Conservation (phyloP, 1,140 invertebrate species). For the Anadara kagoshimensis region DNA sequence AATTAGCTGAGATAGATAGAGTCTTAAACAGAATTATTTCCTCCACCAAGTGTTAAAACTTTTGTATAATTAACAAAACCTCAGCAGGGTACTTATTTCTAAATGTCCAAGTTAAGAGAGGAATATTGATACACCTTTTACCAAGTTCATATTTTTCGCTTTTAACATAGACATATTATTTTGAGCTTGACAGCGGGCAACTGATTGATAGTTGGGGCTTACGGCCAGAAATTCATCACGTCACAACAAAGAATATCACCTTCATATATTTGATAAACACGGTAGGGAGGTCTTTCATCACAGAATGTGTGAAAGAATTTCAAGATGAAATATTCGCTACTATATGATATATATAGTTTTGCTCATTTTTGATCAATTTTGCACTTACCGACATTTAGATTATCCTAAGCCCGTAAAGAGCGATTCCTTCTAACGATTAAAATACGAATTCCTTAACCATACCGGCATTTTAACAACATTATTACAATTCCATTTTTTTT, state of each 20-base stretch:
- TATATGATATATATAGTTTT: too few species aligned
- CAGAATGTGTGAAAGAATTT: slow-evolving; percentile 17
- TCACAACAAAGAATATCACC: slow-evolving; percentile 25
- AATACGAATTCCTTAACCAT: too few species aligned
- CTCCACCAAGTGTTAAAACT: not conserved
- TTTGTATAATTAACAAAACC: not conserved
- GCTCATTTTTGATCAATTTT: too few species aligned
- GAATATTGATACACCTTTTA: slow-evolving; percentile 19
- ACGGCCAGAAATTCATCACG: slow-evolving; percentile 37
- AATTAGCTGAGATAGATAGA: too few species aligned
- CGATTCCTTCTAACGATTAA: too few species aligned
- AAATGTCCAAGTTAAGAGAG: not conserved
- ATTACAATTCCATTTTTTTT: too few species aligned
- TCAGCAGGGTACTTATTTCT: not conserved
- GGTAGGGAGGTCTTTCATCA: slow-evolving; percentile 3
- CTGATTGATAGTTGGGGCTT: slow-evolving; percentile 30
- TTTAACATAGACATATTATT: slow-evolving; percentile 1
- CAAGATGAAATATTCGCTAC: too few species aligned
- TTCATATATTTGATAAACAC: slow-evolving; percentile 33
- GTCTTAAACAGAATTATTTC: not conserved
- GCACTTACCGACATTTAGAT: too few species aligned
- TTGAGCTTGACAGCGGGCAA: slow-evolving; percentile 8
- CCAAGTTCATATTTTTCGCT: slow-evolving; percentile 16
- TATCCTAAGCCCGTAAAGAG: too few species aligned
- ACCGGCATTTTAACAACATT: too few species aligned